A percentile compares a stretch with the other conserved stretches of the same genome.
Conservation (phyloP, 2,888 invertebrate species). For the Endomychus coccineus region DNA sequence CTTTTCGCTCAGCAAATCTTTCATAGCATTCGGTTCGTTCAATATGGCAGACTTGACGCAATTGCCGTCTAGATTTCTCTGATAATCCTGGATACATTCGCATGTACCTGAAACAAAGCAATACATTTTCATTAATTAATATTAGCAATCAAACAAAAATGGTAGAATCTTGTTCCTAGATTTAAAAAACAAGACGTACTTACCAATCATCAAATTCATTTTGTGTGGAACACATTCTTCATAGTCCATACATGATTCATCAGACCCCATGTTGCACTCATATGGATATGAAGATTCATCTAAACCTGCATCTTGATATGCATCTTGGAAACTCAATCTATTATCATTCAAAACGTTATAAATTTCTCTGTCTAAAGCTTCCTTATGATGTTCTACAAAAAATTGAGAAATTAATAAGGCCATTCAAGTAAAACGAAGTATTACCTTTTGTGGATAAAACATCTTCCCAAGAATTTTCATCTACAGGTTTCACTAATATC, state of each 20-base stretch:
- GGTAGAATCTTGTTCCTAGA: no score
- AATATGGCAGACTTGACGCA: constrained; percentile 38
- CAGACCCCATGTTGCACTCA: constrained; percentile 11
- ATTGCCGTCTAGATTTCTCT: constrained; percentile 41
- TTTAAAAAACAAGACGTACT: no score
- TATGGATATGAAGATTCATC: constrained; percentile 11
- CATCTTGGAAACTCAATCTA: constrained; percentile 21
- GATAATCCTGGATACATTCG: constrained; percentile 59
- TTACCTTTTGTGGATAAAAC: constrained; percentile 33
- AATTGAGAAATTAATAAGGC: neutral
- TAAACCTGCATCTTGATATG: constrained; percentile 18
- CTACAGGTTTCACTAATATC: constrained; percentile 67
- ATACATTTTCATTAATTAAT: no score
- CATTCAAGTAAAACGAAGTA: neutral
- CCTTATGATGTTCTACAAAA: constrained; percentile 17
- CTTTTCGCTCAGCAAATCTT: constrained; percentile 29
- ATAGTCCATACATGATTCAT: constrained; percentile 9
- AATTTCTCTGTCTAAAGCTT: constrained; percentile 17
- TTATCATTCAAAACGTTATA: constrained; percentile 22
- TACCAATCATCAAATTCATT: constrained; percentile 8
- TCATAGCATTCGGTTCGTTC: constrained; percentile 22
- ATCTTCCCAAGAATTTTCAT: constrained; percentile 49
- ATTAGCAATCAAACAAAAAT: no score
- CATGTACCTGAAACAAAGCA: constrained; percentile 55
- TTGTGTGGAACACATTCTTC: constrained; percentile 12